A percentile compares a stretch with the other conserved stretches of the same genome.
phyloP scores from a whole-genome alignment of 2,888 invertebrate species.

The Acrocera orbiculus region DNA sequence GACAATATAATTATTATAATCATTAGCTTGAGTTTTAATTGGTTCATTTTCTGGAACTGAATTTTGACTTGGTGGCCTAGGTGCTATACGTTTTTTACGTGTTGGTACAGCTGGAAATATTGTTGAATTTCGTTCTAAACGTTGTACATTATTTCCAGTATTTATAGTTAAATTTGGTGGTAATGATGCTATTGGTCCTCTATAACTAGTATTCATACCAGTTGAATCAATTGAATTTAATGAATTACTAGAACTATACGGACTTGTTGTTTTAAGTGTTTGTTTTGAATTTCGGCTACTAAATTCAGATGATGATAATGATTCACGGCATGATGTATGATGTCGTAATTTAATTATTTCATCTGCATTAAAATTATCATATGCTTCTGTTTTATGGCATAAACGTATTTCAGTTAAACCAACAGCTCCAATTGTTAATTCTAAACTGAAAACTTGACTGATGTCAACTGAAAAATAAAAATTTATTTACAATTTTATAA shows the following conservation, averaged over 20 bases:
- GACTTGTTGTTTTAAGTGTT: constrained; percentile 28
- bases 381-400: constrained; percentile 28
- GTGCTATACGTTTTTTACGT: constrained; percentile 28
- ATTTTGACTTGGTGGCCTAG: constrained; percentile 27
- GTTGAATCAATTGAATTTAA: constrained; percentile 31
- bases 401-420: constrained; percentile 30
- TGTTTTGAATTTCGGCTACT: constrained; percentile 30
- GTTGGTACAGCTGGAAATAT: constrained; percentile 19
- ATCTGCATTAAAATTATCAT: constrained; percentile 27
- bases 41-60: constrained; percentile 23
- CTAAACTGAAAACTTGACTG: constrained; percentile 30
- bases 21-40: constrained; percentile 1
- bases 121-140: constrained; percentile 2
- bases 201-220: constrained; percentile 24
- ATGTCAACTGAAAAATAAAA: constrained; percentile 21
- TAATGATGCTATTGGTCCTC: constrained; percentile 19
- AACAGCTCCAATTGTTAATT: constrained; percentile 30
- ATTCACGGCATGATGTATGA: constrained; percentile 27
- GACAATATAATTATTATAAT: constrained; percentile 3
- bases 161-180: constrained; percentile 12
- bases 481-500: background rate
- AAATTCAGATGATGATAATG: constrained; percentile 28
- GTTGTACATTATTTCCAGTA: background rate
- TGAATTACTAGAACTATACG: constrained; percentile 31
- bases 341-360: constrained; percentile 25